Base-by-base conservation (phyloP, 2,888 invertebrate genomes). In the Heliconius ismenius region DNA sequence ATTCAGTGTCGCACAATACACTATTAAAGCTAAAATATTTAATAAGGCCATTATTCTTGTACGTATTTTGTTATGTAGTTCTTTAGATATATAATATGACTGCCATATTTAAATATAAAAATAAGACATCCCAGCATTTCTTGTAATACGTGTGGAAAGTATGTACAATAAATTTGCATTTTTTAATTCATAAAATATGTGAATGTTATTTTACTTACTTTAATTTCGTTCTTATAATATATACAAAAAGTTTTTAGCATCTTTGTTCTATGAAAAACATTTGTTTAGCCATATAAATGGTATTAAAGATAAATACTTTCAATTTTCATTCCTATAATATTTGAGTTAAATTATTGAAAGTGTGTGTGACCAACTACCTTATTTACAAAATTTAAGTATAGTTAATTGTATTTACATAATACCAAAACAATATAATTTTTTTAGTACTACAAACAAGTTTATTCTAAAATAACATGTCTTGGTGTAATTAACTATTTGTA, bases 31-130 rank as follows among this genome's bases (percentile, higher is more conserved):
- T 54, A 18, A 49, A n/a, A 49, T 49, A 28, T 28, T 24, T 70
- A 58, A 32, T 70, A n/a, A 58, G 28, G 58, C 32, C 24, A 58
- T 58, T 24, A 28, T 58, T 58, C 11, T 32, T 70, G 21, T 21
- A 54, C 28, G 21, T 54, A 69, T 28, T 28, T 43, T 6, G 26
- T 26, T 69, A 32, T 36, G 9, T 36, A 58, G 13, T 70, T n/a
- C n/a, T 58, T 9, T 70, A 36, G 24, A 58, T 36, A 28, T 28
- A 4, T 43, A 69, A 28, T 32, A 36, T 70, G 58, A 15, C 54
- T 70, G 70, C 70, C 36, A 70, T 70, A 58, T 70, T 70, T 70
- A 9, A 4, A 58, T 70, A 32, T 70, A 70, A n/a, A 32, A 69
- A 18, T 26, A 49, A 49, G 49, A 49, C 21, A 49, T 49, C 21